Evolutionary conservation across 2,888 invertebrate species (phyloP).

Genomic region (Tortricodes alternella): DNA sequence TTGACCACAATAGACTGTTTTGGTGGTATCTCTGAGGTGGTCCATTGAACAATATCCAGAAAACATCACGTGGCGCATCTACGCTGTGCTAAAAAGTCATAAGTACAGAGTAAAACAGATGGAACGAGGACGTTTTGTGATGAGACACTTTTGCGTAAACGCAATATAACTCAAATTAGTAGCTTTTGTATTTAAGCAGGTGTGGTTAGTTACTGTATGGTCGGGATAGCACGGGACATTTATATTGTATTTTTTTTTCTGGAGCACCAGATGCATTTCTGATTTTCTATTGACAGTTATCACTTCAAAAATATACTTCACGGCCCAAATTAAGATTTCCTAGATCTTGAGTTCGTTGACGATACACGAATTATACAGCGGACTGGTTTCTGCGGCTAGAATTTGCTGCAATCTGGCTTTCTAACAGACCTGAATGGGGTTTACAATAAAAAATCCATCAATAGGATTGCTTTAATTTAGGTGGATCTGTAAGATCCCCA

Average conservation of each 20-base stretch:
- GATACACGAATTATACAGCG: too few relatives aligned
- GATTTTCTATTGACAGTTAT: neutral
- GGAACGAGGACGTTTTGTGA: neutral
- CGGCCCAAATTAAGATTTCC: too few relatives aligned
- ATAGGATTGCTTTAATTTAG: too few relatives aligned
- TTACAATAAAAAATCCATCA: too few relatives aligned
- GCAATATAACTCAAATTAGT: constrained; percentile 66
- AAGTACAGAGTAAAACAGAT: neutral
- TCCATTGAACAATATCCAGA: constrained; percentile 47
- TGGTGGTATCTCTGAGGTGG: constrained; percentile 54
- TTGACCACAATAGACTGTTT: constrained; percentile 33
- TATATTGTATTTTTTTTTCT: constrained; percentile 34
- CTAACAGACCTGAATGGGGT: too few relatives aligned
- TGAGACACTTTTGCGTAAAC: constrained; percentile 18
- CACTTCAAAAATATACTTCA: too few relatives aligned
- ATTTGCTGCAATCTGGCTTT: too few relatives aligned
- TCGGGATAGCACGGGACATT: constrained; percentile 49
- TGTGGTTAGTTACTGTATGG: constrained; percentile 42
- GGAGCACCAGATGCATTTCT: neutral
- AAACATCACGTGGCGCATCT: constrained; percentile 33
- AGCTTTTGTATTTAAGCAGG: constrained; percentile 52
- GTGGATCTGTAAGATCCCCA: too few relatives aligned
- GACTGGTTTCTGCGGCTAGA: too few relatives aligned
- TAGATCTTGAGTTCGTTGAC: too few relatives aligned
- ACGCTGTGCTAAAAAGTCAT: neutral